These are phyloP conservation scores for Cotesia congregata DNA, from an alignment of 2,888 invertebrate species.

Conservation along the genomic window DNA sequence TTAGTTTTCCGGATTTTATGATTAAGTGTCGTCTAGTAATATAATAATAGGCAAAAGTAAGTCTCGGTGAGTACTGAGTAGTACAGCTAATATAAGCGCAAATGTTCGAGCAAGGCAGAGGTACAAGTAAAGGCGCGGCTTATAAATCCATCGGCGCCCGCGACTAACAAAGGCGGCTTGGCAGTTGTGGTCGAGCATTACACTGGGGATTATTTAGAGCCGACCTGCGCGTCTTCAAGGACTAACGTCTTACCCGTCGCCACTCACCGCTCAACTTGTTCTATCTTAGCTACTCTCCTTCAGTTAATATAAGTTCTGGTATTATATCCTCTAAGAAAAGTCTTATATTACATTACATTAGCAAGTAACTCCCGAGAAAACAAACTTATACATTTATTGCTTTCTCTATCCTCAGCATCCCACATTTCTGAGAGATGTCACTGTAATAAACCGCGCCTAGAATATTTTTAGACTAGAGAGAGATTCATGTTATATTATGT, in stretches of 20 bases:
- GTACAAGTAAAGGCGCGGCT: conserved; percentile 37
- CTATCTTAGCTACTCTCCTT: conserved; percentile 31
- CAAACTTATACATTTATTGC: conserved; percentile 51
- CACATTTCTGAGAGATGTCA: conserved; percentile 32
- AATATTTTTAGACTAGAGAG: conserved; percentile 15
- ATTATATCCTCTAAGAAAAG: conserved; percentile 26
- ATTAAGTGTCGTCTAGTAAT: too few relatives aligned
- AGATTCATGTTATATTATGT: conserved; percentile 27
- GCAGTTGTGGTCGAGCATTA: conserved; percentile 38
- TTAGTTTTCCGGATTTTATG: too few relatives aligned
- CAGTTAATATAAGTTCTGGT: not conserved
- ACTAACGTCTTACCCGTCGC: conserved; percentile 50
- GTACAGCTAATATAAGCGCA: too few relatives aligned
- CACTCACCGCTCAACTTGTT: conserved; percentile 49
- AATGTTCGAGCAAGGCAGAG: not conserved
- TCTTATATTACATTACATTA: conserved; percentile 4
- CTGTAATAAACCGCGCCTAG: not conserved
- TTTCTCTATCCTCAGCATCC: conserved; percentile 45
- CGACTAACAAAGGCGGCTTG: conserved; percentile 39
- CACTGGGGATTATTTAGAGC: conserved; percentile 49
- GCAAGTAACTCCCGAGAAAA: conserved; percentile 42
- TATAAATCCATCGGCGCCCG: conserved; percentile 48
- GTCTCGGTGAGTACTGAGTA: not conserved
- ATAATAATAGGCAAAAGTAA: too few relatives aligned
- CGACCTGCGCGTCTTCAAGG: conserved; percentile 58